These are phyloP conservation scores for Aurelia sp. DNA, from an alignment of 30 jellyfish, hydroid and myxozoan genomes.

Conservation along the genomic window DNA sequence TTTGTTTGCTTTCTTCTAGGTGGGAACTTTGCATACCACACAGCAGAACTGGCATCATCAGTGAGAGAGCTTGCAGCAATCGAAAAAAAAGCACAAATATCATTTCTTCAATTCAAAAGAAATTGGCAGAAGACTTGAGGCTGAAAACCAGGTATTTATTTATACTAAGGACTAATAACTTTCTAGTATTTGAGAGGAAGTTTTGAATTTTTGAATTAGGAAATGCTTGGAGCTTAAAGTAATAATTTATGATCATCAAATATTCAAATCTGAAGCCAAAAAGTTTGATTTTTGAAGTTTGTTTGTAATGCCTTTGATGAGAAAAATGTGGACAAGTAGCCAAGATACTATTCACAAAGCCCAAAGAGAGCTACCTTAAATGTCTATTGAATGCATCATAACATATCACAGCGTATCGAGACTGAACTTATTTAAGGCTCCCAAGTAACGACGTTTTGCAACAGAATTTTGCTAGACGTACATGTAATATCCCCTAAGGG, in stretches of 20 bases:
- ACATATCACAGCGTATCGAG: too few species aligned
- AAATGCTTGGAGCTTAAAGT: neutral
- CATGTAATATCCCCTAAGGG: too few species aligned
- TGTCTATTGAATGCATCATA: too few species aligned
- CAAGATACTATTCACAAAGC: too few species aligned
- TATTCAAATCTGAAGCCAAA: neutral
- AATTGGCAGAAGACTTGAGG: constrained; percentile 73
- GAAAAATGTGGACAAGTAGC: too few species aligned
- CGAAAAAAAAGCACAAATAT: constrained; percentile 91
- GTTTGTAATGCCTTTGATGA: too few species aligned
- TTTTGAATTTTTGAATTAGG: neutral
- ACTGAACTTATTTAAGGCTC: too few species aligned
- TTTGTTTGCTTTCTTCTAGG: constrained; percentile 29
- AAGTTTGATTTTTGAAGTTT: too few species aligned
- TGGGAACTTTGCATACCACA: constrained; percentile 75
- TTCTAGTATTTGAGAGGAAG: neutral
- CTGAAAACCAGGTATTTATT: constrained; percentile 8
- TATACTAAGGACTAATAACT: neutral
- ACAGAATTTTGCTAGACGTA: too few species aligned
- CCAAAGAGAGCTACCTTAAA: too few species aligned
- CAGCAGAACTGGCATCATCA: constrained; percentile 90
- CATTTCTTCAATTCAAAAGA: constrained; percentile 59
- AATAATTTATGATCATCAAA: neutral
- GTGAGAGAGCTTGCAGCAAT: constrained; percentile 87
- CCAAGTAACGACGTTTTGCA: too few species aligned